These are phyloP conservation scores for Watersipora subatra DNA, from an alignment of 1,140 invertebrate species.

Conservation along the genomic window DNA sequence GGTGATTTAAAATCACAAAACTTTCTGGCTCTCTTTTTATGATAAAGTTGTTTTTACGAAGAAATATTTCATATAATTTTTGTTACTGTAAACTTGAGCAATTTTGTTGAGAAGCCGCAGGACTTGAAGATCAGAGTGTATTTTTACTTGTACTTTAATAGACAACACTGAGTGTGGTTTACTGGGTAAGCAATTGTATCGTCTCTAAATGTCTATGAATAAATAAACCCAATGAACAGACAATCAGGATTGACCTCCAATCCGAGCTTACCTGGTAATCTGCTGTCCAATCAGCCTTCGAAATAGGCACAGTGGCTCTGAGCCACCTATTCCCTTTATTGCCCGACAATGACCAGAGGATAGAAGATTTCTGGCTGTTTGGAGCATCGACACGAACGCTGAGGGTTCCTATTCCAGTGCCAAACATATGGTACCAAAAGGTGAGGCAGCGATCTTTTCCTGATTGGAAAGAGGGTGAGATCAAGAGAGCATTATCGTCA, in stretches of 20 bases:
- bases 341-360: slow-evolving; percentile 21
- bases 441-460: neutral
- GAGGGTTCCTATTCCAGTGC: slow-evolving; percentile 17
- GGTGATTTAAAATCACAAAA: too few relatives aligned
- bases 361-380: slow-evolving; percentile 8
- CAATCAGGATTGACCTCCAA: neutral
- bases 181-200: too few relatives aligned
- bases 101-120: too few relatives aligned
- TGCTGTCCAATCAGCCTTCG: slow-evolving; percentile 15
- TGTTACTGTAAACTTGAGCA: too few relatives aligned
- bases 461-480: neutral
- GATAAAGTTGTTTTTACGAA: too few relatives aligned
- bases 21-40: too few relatives aligned
- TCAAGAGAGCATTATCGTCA: neutral
- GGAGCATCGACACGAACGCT: slow-evolving; percentile 20
- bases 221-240: too few relatives aligned
- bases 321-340: slow-evolving; percentile 28
- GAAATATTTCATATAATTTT: too few relatives aligned
- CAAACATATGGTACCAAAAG: neutral
- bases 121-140: too few relatives aligned
- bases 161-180: too few relatives aligned
- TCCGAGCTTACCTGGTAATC: slow-evolving; percentile 16
- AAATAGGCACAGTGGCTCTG: slow-evolving; percentile 13
- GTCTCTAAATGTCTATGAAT: too few relatives aligned
- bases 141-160: too few relatives aligned